Percentiles rank a stretch among this genome's conserved stretches.
Evolutionary conservation across 2,797 vertebrate species (phyloP).

Genomic region (Cheracebus regulus): DNA sequence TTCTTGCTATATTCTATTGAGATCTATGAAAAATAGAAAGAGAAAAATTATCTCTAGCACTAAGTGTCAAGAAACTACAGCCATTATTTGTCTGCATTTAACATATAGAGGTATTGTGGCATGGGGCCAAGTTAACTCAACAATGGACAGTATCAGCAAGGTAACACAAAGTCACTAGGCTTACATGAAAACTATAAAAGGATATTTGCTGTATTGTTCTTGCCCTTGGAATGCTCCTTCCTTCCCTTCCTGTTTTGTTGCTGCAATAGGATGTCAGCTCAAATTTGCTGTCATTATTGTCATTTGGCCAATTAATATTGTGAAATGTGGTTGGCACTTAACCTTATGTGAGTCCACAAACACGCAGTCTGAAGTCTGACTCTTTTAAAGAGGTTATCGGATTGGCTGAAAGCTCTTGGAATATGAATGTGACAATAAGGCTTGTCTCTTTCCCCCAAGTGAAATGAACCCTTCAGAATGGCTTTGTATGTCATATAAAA

Average conservation of each 20-base stretch:
- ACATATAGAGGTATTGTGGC: conserved; percentile 31
- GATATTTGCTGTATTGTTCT: conserved; percentile 64
- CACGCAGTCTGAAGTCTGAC: conserved; percentile 10
- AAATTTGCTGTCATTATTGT: conserved; percentile 72
- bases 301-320: conserved; percentile 55
- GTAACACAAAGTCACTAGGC: background rate
- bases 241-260: conserved; percentile 75
- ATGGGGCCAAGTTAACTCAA: conserved; percentile 9
- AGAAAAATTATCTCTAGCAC: background rate
- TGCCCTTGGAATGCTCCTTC: conserved; percentile 65
- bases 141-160: background rate
- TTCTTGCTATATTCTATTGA: background rate
- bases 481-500: conserved; percentile 30
- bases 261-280: conserved; percentile 63
- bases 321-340: conserved; percentile 48
- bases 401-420: conserved; percentile 34
- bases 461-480: conserved; percentile 15
- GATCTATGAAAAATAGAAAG: background rate
- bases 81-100: background rate
- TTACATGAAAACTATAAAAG: conserved; percentile 56
- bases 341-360: background rate
- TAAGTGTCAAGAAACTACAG: conserved; percentile 15
- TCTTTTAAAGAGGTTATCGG: conserved; percentile 31
- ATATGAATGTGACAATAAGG: background rate
- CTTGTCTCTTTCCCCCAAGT: background rate